These are phyloP conservation scores for Drosophila kanekoi DNA, from an alignment of 2,888 invertebrate genomes.

Conservation along the genomic window DNA sequence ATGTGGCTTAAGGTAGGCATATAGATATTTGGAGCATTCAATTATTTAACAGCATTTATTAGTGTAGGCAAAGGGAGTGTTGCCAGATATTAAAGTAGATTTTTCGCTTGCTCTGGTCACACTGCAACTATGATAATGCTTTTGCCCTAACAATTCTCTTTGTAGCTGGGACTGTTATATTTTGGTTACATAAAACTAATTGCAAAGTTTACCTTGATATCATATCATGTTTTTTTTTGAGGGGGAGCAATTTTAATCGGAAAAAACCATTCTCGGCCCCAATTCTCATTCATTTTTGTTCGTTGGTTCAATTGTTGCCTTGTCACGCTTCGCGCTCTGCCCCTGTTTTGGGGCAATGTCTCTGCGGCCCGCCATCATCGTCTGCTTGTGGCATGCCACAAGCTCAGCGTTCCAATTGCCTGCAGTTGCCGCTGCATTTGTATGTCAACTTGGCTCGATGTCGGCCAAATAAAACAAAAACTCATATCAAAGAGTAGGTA, in stretches of 20 bases:
- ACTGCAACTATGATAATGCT: too few species aligned
- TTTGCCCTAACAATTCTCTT: too few species aligned
- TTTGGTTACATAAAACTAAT: slow-evolving; percentile 2
- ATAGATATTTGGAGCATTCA: background rate
- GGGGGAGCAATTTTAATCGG: slow-evolving; percentile 3
- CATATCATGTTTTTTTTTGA: background rate
- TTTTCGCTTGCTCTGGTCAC: too few species aligned
- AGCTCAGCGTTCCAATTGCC: slow-evolving; percentile 39
- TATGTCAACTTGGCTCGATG: slow-evolving; percentile 38
- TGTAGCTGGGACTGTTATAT: background rate
- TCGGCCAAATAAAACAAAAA: slow-evolving; percentile 21
- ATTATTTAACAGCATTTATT: too few species aligned
- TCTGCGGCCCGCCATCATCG: slow-evolving; percentile 31
- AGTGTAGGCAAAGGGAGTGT: too few species aligned
- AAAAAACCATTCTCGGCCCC: slow-evolving; percentile 26
- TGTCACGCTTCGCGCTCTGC: slow-evolving; percentile 16
- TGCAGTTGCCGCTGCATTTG: slow-evolving; percentile 41
- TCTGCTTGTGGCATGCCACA: slow-evolving; percentile 64
- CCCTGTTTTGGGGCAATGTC: slow-evolving; percentile 23
- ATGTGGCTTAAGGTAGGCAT: too few species aligned
- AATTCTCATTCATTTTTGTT: slow-evolving; percentile 23
- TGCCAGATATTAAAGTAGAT: too few species aligned
- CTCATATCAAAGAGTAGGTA: slow-evolving; percentile 30
- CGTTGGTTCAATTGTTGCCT: slow-evolving; percentile 20
- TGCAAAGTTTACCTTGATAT: background rate